Evolutionary conservation across 2,113 vertebrate species (phyloP).

Genomic region (Coptodon rendalli): DNA sequence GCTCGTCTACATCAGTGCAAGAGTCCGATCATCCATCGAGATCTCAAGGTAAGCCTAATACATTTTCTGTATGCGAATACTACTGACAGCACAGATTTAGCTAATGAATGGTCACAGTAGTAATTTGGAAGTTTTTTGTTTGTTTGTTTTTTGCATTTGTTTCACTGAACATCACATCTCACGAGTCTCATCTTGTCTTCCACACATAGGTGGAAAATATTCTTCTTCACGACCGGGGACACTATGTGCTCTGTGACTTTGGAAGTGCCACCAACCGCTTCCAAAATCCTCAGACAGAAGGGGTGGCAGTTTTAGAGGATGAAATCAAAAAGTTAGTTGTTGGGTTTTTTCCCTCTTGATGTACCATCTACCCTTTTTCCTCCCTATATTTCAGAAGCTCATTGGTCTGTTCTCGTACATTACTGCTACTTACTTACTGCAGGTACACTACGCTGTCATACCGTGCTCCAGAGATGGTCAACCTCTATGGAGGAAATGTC

Average conservation of each 20-base stretch:
- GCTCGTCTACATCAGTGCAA: slow-evolving; percentile 93
- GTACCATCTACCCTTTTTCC: not conserved
- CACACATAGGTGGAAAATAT: slow-evolving; percentile 92
- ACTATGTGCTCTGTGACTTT: slow-evolving; percentile 98
- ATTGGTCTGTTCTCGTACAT: not conserved
- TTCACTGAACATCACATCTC: not conserved
- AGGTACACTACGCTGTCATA: slow-evolving; percentile 99
- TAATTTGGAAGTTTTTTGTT: not conserved
- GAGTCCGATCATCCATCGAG: slow-evolving; percentile 89
- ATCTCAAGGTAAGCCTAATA: slow-evolving; percentile 81
- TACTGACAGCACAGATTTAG: not conserved
- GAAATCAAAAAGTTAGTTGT: slow-evolving; percentile 94
- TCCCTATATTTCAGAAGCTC: not conserved
- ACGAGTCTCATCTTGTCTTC: not conserved
- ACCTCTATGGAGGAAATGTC: slow-evolving; percentile 89
- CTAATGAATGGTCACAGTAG: not conserved
- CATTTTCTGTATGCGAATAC: not conserved
- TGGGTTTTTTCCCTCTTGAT: not conserved
- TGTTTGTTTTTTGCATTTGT: not conserved
- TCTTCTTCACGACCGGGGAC: slow-evolving; percentile 92
- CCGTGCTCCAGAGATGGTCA: slow-evolving; percentile 97
- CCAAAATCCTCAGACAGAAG: slow-evolving; percentile 92
- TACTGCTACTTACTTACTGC: not conserved
- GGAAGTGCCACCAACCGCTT: slow-evolving; percentile 92
- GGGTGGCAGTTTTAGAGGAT: slow-evolving; percentile 87